phyloP scores from a whole-genome alignment of 2,888 invertebrate species.

The Trilocha varians region DNA sequence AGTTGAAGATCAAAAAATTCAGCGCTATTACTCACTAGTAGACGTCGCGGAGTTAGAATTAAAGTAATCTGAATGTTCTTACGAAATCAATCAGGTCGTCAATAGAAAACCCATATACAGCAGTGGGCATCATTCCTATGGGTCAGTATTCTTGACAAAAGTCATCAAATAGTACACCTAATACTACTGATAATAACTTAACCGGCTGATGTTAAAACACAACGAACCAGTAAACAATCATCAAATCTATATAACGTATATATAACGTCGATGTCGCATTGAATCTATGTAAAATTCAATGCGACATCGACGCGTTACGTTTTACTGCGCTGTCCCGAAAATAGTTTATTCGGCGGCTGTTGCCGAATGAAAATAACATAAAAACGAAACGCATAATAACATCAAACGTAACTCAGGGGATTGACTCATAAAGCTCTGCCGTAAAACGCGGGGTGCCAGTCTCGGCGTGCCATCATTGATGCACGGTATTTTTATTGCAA shows the following conservation, averaged over 20 bases:
- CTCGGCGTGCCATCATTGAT: slow-evolving; percentile 14
- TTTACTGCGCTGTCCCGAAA: slow-evolving; percentile 55
- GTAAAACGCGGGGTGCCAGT: slow-evolving; percentile 30
- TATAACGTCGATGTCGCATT: slow-evolving; percentile 18
- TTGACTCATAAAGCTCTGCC: slow-evolving; percentile 59
- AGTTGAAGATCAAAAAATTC: too few relatives aligned
- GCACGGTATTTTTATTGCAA: neutral
- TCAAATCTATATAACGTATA: neutral
- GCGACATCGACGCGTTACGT: slow-evolving; percentile 50
- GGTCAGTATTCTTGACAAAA: too few relatives aligned
- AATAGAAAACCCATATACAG: too few relatives aligned
- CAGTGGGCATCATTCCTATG: too few relatives aligned
- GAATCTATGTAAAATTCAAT: slow-evolving; percentile 55
- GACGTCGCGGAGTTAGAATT: too few relatives aligned
- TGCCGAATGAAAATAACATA: slow-evolving; percentile 49
- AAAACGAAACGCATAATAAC: slow-evolving; percentile 60
- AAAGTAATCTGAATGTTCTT: too few relatives aligned
- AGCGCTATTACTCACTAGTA: too few relatives aligned
- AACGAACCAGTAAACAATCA: neutral
- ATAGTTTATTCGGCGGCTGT: slow-evolving; percentile 59
- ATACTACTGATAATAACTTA: too few relatives aligned
- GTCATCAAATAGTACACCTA: too few relatives aligned
- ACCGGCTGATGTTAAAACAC: too few relatives aligned
- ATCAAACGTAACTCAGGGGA: slow-evolving; percentile 51
- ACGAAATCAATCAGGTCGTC: too few relatives aligned